Conservation (phyloP, 2,888 invertebrate species). For the Acrobeloides nanus region DNA sequence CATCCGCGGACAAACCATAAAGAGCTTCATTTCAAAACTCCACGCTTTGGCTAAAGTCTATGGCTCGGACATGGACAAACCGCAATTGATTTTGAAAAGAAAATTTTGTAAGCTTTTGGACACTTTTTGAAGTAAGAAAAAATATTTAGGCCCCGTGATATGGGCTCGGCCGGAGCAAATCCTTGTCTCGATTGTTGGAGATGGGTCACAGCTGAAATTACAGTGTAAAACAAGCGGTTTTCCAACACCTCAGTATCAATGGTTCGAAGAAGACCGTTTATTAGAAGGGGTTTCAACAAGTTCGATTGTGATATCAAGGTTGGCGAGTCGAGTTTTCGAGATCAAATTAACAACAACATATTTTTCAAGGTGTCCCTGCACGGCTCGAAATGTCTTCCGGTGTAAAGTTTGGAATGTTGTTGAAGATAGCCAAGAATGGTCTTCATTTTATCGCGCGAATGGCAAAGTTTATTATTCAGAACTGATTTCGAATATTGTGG, state of each 20-base stretch:
- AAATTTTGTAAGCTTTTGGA: conserved; percentile 41
- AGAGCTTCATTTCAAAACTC: conserved; percentile 29
- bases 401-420: conserved; percentile 27
- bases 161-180: conserved; percentile 33
- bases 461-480: conserved; percentile 32
- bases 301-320: conserved; percentile 27
- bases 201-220: conserved; percentile 24
- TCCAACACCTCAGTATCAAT: conserved; percentile 54
- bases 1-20: conserved; percentile 53
- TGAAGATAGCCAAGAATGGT: conserved; percentile 27
- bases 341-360: neutral
- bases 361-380: conserved; percentile 28
- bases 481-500: conserved; percentile 34
- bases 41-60: conserved; percentile 23
- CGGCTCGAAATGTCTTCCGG: conserved; percentile 29
- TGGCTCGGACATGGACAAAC: conserved; percentile 33
- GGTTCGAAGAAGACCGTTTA: conserved; percentile 38
- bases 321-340: neutral
- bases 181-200: conserved; percentile 20
- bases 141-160: conserved; percentile 28
- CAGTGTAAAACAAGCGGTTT: conserved; percentile 54
- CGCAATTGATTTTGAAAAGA: conserved; percentile 41
- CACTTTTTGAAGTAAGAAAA: too few species aligned
- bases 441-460: conserved; percentile 24
- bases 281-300: conserved; percentile 18